phyloP scores from a whole-genome alignment of 2,888 invertebrate genomes.

The Onchidella celtica region DNA sequence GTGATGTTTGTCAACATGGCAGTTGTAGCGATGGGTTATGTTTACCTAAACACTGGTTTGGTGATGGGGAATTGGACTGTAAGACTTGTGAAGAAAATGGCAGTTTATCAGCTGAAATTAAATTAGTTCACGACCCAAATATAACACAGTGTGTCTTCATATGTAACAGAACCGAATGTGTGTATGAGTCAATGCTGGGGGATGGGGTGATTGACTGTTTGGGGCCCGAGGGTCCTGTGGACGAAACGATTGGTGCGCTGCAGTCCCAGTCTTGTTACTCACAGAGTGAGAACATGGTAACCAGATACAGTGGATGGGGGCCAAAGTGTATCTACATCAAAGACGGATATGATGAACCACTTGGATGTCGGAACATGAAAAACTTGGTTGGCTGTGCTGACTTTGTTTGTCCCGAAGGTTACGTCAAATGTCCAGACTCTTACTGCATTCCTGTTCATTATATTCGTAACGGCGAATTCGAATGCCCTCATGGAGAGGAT shows the following conservation, averaged over 20 bases:
- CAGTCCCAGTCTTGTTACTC: background rate
- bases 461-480: background rate
- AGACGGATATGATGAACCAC: background rate
- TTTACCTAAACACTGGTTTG: constrained; percentile 33
- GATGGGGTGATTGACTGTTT: background rate
- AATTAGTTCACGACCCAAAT: background rate
- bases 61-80: constrained; percentile 35
- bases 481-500: constrained; percentile 35
- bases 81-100: background rate
- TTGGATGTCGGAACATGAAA: constrained; percentile 12
- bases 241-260: constrained; percentile 26
- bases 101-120: background rate
- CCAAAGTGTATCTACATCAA: constrained; percentile 29
- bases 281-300: no score
- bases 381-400: constrained; percentile 16
- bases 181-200: background rate
- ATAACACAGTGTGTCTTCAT: constrained; percentile 8
- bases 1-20: constrained; percentile 3
- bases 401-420: constrained; percentile 25
- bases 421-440: constrained; percentile 22
- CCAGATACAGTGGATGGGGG: background rate
- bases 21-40: constrained; percentile 28
- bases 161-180: constrained; percentile 33
- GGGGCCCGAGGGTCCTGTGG: constrained; percentile 31
- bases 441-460: constrained; percentile 34